phyloP scores from a whole-genome alignment of 2,113 vertebrate genomes.

The Crotalus tigris region DNA sequence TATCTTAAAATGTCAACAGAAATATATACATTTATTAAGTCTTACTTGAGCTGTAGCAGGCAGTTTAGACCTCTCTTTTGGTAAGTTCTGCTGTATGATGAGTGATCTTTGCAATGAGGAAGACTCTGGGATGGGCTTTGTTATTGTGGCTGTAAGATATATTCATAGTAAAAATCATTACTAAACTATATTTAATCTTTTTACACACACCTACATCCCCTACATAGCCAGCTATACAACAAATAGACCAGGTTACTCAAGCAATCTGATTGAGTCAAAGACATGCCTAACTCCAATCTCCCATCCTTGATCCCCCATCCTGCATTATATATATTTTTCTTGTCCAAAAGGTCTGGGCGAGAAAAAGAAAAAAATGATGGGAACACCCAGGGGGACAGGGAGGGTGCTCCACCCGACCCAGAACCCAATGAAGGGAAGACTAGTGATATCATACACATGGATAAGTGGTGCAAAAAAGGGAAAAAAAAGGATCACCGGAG shows the following conservation, averaged over 20 bases:
- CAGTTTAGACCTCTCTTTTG: slow-evolving; percentile 60
- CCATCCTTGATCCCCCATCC: neutral
- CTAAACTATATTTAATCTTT: neutral
- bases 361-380: too few species aligned
- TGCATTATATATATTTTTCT: too few species aligned
- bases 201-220: neutral
- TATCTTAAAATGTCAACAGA: neutral
- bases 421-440: too few species aligned
- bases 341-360: too few species aligned
- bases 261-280: neutral
- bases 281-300: neutral
- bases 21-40: slow-evolving; percentile 5
- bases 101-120: slow-evolving; percentile 59
- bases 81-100: slow-evolving; percentile 63
- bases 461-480: too few species aligned
- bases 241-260: neutral
- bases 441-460: too few species aligned
- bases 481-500: too few species aligned
- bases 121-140: slow-evolving; percentile 66
- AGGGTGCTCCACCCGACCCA: too few species aligned
- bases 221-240: neutral
- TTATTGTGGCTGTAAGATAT: slow-evolving; percentile 70
- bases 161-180: neutral
- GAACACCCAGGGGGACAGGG: too few species aligned
- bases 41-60: slow-evolving; percentile 65